Base-by-base conservation (phyloP, 2,113 vertebrate species). In the Cariama cristata region DNA sequence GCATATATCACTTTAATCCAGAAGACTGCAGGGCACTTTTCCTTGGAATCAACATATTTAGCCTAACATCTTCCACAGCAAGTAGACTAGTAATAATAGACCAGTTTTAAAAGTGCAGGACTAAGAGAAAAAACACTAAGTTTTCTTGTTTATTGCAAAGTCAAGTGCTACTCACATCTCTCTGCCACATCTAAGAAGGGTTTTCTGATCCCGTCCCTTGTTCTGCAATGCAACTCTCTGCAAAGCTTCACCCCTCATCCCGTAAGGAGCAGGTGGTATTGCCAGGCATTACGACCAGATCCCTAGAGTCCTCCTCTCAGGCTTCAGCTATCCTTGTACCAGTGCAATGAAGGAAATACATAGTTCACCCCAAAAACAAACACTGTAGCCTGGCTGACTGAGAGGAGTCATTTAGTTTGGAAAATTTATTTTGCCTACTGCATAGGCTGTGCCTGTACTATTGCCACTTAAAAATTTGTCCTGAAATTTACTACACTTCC, bases 401-500 rank as follows among this genome's bases (percentile, higher is more conserved):
- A 96, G 89, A 96, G 81, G 7, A 93, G 77, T 91, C 56, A 91
- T 96, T 97, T 85, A 91, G 62, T 44, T 77, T 44, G 73, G 95
- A 96, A 96, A 94, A 96, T 89, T 96, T 88, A 90, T 93, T 92
- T 88, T 94, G 93, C 92, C 88, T 92, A 67, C 71, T 96, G 75
- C 79, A 93, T 40, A 92, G 73, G 68, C 53, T 1, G 0, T 83
- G 91, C 75, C 74, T 96, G 69, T 91, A 50, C 44, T 85, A 60
- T 88, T 79, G 49, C 90, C 87, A 89, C 91, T 97, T 96, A 80
- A 91, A 95, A 90, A 77, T 80, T 60, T 92, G 74, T 94, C 68
- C 58, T 88, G 91, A 97, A 97, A 97, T 97, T 96, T 96, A 96
- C 95, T 96, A 92, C 88, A 79, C 67, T 96, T 95, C 89, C 90